Base-by-base conservation (phyloP, 2,888 invertebrate species). In the Lordiphosa fenestrarum region DNA sequence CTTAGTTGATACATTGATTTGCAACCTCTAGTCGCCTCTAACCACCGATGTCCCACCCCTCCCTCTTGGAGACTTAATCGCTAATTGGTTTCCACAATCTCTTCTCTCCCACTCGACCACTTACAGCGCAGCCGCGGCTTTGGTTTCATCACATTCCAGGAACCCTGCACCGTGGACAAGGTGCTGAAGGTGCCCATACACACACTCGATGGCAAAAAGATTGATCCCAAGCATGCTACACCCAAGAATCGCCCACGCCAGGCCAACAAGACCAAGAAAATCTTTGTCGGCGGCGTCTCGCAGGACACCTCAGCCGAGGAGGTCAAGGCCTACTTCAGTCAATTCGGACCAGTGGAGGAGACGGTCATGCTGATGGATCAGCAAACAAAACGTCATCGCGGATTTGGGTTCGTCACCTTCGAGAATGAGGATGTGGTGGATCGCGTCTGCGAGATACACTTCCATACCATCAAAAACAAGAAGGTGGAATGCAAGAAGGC, bases 341-440 rank as follows among this genome's bases (percentile, higher is more conserved):
- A 96, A 90, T 96, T 96, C 89, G 96, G 96, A 13, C 94, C 94
- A 86, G 96, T 96, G 15, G 96, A 96, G 88, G 96, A 96, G 90
- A 95, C 96, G 25, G 96, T 96, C 13, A 96, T 96, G 96, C 91
- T 96, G 74, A 96, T 96, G 96, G 96, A 96, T 88, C 96, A 96
- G 90, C 96, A 96, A 90, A 96, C 96, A 30, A 96, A 96, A 87
- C 93, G 96, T 56, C 96, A 96, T 88, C 92, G 96, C 53, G 96
- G 96, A 66, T 96, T 96, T 89, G 96, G 96, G 36, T 96, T 96
- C 90, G 96, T 96, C 61, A 96, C 96, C 38, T 96, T 96, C 90
- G 96, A 96, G 88, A 95, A 94, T 81, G 96, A 96, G 89, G 96
- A 96, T 88, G 95, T 96, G 2, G 96, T 96, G 13, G 96, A 96